Evolutionary conservation across 2,797 vertebrate genomes (phyloP).

Genomic region (Melanotaenia pygmaea): DNA sequence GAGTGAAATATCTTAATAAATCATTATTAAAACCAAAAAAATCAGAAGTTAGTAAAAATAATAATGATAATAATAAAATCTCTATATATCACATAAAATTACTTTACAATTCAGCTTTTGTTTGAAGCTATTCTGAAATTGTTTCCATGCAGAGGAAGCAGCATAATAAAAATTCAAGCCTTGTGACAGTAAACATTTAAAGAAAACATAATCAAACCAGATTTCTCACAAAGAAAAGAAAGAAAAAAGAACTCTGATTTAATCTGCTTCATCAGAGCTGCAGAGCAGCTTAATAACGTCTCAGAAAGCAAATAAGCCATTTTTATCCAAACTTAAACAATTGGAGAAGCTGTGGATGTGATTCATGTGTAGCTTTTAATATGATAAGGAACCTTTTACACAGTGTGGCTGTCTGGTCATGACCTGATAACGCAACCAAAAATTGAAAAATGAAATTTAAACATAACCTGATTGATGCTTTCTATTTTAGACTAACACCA

Average conservation of each 20-base stretch:
- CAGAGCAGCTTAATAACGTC: background rate
- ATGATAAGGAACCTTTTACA: background rate
- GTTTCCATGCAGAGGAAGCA: background rate
- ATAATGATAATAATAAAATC: background rate
- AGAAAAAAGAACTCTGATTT: background rate
- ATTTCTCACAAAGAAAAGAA: background rate
- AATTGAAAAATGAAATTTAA: background rate
- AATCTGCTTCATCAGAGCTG: slow-evolving; percentile 1
- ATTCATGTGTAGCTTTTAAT: background rate
- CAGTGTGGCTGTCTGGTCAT: background rate
- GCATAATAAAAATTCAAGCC: background rate
- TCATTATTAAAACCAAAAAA: background rate
- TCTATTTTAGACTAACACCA: background rate
- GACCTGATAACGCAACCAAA: background rate
- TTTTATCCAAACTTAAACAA: background rate
- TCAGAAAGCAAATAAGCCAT: background rate
- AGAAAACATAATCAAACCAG: background rate
- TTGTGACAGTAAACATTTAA: background rate
- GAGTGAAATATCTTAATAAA: background rate
- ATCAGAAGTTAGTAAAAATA: background rate
- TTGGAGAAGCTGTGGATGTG: background rate
- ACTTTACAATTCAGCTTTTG: background rate
- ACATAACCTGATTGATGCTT: background rate
- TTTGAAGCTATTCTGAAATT: background rate
- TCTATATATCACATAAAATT: background rate